Conservation (phyloP, 1,140 invertebrate species). For the Trachelipus rathkii region DNA sequence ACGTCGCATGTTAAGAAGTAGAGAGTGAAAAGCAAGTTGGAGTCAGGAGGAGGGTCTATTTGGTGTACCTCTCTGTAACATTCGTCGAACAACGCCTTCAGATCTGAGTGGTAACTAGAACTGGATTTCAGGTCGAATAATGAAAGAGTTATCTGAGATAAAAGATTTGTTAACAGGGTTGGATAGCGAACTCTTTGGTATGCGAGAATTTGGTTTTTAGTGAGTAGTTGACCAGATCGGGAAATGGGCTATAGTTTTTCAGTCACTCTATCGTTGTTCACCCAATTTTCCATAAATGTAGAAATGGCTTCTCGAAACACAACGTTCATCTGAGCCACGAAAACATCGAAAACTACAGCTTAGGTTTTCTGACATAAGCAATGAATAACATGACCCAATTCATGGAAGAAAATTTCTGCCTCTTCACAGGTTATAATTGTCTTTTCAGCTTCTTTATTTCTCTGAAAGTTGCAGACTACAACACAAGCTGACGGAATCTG, state of each 20-base stretch:
- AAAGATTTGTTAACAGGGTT: not conserved
- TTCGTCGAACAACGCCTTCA: not conserved
- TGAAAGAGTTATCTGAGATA: not conserved
- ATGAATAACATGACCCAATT: not conserved
- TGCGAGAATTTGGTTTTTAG: not conserved
- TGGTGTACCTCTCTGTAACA: not conserved
- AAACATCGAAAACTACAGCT: not conserved
- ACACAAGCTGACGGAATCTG: not conserved
- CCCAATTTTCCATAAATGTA: slow-evolving; percentile 1
- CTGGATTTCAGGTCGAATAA: not conserved
- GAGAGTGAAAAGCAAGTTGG: not conserved
- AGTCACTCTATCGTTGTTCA: not conserved
- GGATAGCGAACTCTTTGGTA: not conserved
- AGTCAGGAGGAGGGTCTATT: not conserved
- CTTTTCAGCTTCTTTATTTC: not conserved
- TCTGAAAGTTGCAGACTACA: not conserved
- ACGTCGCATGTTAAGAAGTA: not conserved
- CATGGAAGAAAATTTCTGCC: not conserved
- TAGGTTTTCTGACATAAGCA: not conserved
- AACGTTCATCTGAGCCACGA: not conserved
- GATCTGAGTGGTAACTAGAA: not conserved
- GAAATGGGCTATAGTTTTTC: not conserved
- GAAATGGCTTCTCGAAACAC: not conserved
- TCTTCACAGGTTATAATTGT: not conserved
- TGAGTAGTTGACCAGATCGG: not conserved